Base-by-base conservation (phyloP, 2,113 vertebrate species). In the Prionailurus viverrinus region DNA sequence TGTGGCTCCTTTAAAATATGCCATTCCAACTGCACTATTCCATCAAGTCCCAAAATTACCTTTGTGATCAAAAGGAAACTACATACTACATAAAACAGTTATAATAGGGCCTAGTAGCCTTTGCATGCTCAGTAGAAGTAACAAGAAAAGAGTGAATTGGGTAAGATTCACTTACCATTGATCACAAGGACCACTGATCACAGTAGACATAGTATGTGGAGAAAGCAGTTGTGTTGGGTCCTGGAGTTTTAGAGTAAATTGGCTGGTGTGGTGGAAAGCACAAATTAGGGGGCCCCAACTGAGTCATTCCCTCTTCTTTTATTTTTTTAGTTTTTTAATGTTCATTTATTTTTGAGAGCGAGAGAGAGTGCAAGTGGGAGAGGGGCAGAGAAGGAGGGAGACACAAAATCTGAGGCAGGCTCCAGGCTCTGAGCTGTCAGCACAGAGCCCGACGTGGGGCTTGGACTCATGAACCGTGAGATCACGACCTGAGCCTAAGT, bases 11-110 rank as follows among this genome's bases (percentile, higher is more conserved):
- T 68, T 79, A 85, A 83, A 65, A 53, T 39, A 71, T 86, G 87
- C 51, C 19, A 61, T 82, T 88, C 11, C 1, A 66, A 36, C 29
- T 33, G 8, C 27, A 23, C 61, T 81, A 71, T 84, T 88, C 15
- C 14, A 79, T 29, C 6, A 85, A 63, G 53, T 14, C 55, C 71
- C 82, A 63, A 93, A 78, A 23, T 8, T 61, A 53, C 31, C 31
- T 94, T 94, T 79, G 65, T 63, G 25, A 85, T 91, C 78, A 66
- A 63, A 81, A 36, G 31, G 33, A 95, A 58, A 69, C 55, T 48
- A 45, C 15, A 96, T 58, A 65, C 55, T 48, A 45, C 18, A 69
- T 36, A 58, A 95, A 80, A 7, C 18, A 81, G 3, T 82, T 88
- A 33, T 33, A 31, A 78, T 25, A 85, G 48, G 85, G 45, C 41